These are phyloP conservation scores for Glaucidium brasilianum DNA, from an alignment of 2,113 vertebrate species.

Conservation along the genomic window DNA sequence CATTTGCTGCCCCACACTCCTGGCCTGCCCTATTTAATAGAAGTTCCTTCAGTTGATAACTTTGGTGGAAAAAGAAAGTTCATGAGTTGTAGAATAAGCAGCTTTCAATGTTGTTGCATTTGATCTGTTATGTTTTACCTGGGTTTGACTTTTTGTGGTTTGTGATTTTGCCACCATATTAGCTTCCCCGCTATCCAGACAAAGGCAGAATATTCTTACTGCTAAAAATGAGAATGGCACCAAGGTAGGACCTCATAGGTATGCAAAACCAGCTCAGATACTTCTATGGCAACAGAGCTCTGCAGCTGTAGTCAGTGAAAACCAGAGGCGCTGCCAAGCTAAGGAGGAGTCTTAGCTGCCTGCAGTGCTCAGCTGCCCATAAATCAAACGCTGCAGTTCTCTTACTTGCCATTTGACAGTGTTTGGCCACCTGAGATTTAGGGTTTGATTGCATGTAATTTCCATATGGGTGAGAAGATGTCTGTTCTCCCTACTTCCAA, in stretches of 20 bases:
- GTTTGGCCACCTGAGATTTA: not conserved
- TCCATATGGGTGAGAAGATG: not conserved
- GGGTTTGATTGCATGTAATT: not conserved
- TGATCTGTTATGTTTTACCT: not conserved
- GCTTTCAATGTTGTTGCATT: not conserved
- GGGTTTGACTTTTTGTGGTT: not conserved
- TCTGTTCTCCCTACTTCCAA: not conserved
- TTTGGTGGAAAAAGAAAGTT: not conserved
- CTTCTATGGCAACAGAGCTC: not conserved
- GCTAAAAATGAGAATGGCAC: not conserved
- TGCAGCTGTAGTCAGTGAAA: not conserved
- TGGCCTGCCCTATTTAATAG: not conserved
- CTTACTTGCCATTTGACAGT: not conserved
- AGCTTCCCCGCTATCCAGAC: not conserved
- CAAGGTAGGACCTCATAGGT: not conserved
- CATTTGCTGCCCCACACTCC: not conserved
- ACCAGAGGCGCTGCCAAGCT: not conserved
- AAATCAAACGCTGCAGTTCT: not conserved
- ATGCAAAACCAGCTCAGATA: not conserved
- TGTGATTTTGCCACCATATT: not conserved
- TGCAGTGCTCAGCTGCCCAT: constrained; percentile 11
- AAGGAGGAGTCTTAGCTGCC: not conserved
- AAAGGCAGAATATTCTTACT: not conserved
- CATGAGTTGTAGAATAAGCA: not conserved
- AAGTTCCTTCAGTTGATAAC: not conserved